Evolutionary conservation across 2,113 vertebrate species (phyloP).

Genomic region (Scophthalmus maximus): DNA sequence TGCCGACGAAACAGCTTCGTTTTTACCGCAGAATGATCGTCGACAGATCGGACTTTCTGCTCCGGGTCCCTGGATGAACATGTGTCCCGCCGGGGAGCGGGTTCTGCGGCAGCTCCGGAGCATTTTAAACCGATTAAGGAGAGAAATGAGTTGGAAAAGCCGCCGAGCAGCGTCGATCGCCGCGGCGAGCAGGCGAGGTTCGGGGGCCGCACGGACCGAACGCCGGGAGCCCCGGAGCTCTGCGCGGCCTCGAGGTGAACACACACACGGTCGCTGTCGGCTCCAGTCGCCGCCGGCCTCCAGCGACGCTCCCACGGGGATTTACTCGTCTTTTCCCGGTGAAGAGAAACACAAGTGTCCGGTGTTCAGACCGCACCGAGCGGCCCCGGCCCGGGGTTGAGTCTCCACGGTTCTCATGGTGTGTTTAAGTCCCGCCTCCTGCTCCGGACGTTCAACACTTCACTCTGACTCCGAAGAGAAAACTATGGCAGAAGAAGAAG

Average conservation of each 20-base stretch:
- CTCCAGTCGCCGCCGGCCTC: no score
- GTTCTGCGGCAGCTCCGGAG: not conserved
- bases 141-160: constrained; percentile 19
- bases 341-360: constrained; percentile 50
- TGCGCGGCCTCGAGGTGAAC: not conserved
- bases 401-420: constrained; percentile 50
- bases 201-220: not conserved
- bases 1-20: not conserved
- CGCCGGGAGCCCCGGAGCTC: not conserved
- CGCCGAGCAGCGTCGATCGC: not conserved
- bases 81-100: not conserved
- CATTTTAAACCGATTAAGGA: not conserved
- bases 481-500: constrained; percentile 55
- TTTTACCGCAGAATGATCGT: not conserved
- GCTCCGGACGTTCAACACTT: not conserved
- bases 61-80: not conserved
- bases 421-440: constrained; percentile 4
- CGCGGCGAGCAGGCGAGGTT: constrained; percentile 14
- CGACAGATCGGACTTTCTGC: not conserved
- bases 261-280: not conserved
- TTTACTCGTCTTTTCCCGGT: not conserved
- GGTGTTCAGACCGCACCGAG: not conserved
- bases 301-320: not conserved
- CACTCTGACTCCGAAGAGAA: not conserved
- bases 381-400: not conserved